Base-by-base conservation (phyloP, 2,113 vertebrate genomes). In the Aspidoscelis tigris region DNA sequence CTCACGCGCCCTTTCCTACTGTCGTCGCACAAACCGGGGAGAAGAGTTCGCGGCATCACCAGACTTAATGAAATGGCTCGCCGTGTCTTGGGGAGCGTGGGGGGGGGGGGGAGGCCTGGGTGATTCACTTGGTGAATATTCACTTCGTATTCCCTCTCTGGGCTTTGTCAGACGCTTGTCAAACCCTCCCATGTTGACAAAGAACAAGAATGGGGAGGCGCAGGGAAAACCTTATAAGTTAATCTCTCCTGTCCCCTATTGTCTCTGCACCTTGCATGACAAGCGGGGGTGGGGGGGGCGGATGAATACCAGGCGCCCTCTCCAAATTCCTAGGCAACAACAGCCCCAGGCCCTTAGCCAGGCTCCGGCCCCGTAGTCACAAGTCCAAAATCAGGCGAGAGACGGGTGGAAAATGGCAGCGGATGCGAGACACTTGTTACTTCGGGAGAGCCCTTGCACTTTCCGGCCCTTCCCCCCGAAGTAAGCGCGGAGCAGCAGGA, bases 41-140 rank as follows among this genome's bases (percentile, higher is more conserved):
- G 9, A 10, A 9, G 2, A 68, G 20, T 14, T 94, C 93, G 96
- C 96, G 96, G 92, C 94, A 94, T 90, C 86, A 72, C 76, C 72
- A 75, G 80, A 50, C 78, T 84, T 88, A 95, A 96, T 94, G 94
- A 93, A 94, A 93, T 93, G 88, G 87, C 93, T 87, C 91, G 91
- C 95, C 95, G 95, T 96, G 96, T 95, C 95, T 94, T 96, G 93
- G 95, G 93, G 94, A 92, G 89, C 91, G n/a, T n/a, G n/a, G n/a
- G 68, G 84, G 91, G 93, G 94, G 93, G 47, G 47, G 47, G 8
- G 47, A 9, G 94, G 92, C 90, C 91, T 71, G 85, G 91, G 88
- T 91, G 90, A 94, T 94, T 86, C 92, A 91, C 33, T 88, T 50
- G 47, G 58, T 18, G 58, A 61, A 61, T 3, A 61, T 61, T 18